Evolutionary conservation across 2,113 vertebrate species (phyloP).

Genomic region (Phodopus roborovskii): DNA sequence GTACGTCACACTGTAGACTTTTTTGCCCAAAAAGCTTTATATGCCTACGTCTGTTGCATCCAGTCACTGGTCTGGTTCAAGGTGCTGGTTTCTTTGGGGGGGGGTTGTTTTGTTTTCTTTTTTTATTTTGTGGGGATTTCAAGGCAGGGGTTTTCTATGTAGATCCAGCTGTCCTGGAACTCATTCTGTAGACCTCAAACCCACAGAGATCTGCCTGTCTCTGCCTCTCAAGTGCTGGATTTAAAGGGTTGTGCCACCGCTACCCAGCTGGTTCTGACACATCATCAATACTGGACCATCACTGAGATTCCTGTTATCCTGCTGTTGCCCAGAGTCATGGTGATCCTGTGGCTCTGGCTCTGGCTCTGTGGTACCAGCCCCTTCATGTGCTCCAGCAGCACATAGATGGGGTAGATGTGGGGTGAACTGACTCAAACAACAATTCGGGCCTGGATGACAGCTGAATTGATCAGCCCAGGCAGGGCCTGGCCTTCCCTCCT

Average conservation of each 20-base stretch:
- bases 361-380: not conserved
- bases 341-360: not conserved
- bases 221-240: not conserved
- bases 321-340: not conserved
- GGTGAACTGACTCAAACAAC: not conserved
- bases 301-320: not conserved
- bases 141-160: not conserved
- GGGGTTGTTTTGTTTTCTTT: too few relatives aligned
- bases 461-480: not conserved
- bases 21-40: not conserved
- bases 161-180: not conserved
- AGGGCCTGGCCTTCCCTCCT: not conserved
- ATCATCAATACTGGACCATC: not conserved
- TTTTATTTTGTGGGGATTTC: not conserved
- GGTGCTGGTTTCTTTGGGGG: not conserved
- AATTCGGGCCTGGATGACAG: not conserved
- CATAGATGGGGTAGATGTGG: not conserved
- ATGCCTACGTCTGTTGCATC: not conserved
- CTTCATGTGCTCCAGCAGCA: not conserved
- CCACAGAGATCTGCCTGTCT: not conserved
- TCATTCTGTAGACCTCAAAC: not conserved
- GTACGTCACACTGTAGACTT: not conserved
- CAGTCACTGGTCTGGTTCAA: too few relatives aligned
- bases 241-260: not conserved
- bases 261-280: not conserved